Percentiles rank a stretch among this genome's conserved stretches.
Evolutionary conservation across 2,797 vertebrate species (phyloP).

Genomic region (Eleutherodactylus coqui): DNA sequence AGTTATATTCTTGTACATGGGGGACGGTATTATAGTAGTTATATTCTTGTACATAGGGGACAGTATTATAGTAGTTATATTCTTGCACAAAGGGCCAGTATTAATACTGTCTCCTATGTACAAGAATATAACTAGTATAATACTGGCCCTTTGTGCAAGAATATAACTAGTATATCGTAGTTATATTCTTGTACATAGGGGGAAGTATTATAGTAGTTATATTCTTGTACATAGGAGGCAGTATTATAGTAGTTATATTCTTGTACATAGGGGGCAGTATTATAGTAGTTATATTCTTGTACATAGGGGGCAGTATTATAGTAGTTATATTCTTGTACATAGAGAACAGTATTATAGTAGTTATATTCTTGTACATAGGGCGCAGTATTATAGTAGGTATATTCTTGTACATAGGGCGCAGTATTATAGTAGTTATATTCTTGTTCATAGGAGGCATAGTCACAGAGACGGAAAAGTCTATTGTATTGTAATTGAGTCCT

Average conservation of each 20-base stretch:
- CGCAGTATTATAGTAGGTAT: slow-evolving; percentile 9
- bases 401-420: background rate
- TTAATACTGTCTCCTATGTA: no score
- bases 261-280: background rate
- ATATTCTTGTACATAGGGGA: no score
- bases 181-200: slow-evolving; percentile 9
- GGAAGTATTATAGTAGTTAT: background rate
- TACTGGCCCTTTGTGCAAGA: no score
- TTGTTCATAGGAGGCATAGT: no score
- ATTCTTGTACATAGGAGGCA: slow-evolving; percentile 6
- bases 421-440: background rate
- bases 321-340: slow-evolving; percentile 16
- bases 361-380: slow-evolving; percentile 3
- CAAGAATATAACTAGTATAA: no score
- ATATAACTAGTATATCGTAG: no score
- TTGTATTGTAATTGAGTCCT: no score
- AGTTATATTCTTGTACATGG: no score
- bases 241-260: slow-evolving; percentile 19
- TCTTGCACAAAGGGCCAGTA: no score
- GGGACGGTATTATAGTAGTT: no score
- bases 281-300: slow-evolving; percentile 14
- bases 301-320: slow-evolving; percentile 1
- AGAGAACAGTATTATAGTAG: slow-evolving; percentile 6
- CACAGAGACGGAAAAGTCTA: no score
- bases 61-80: no score